A percentile compares a stretch with the other conserved stretches of the same genome.
phyloP scores from a whole-genome alignment of 92 coral and sea anemone species.

The Zoanthus sansibaricus region DNA sequence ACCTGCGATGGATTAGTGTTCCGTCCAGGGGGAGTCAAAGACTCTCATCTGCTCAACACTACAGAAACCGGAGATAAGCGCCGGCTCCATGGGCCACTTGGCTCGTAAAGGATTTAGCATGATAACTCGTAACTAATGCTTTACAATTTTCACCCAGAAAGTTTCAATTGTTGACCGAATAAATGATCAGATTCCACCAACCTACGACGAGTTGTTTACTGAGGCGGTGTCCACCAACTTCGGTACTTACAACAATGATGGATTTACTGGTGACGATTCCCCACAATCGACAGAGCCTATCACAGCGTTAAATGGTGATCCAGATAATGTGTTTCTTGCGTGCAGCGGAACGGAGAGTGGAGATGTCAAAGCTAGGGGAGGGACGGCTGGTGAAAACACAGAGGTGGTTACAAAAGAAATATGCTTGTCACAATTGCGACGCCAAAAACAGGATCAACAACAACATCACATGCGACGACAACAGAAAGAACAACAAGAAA shows the following conservation, averaged over 20 bases:
- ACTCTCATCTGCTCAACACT: too few relatives aligned
- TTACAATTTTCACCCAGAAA: not conserved
- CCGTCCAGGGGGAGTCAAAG: too few relatives aligned
- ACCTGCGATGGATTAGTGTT: too few relatives aligned
- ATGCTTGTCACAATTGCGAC: not conserved
- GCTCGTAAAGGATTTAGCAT: too few relatives aligned
- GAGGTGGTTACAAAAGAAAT: not conserved
- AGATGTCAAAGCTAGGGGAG: not conserved
- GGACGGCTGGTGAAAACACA: not conserved
- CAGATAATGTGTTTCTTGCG: constrained; percentile 1
- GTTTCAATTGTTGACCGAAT: constrained; percentile 4
- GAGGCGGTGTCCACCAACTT: constrained; percentile 10
- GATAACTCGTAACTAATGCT: not conserved
- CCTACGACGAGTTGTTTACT: constrained; percentile 29
- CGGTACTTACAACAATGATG: constrained; percentile 20
- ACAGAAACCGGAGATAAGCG: too few relatives aligned
- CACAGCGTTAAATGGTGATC: not conserved
- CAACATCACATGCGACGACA: not conserved
- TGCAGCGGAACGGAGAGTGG: constrained; percentile 17
- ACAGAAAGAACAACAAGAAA: constrained; percentile 16
- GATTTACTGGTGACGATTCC: not conserved
- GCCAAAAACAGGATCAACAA: not conserved
- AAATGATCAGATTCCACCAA: constrained; percentile 27
- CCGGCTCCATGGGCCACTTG: too few relatives aligned
- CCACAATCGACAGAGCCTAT: not conserved